Conservation (phyloP, 2,113 vertebrate species). For the Antennarius striatus region DNA sequence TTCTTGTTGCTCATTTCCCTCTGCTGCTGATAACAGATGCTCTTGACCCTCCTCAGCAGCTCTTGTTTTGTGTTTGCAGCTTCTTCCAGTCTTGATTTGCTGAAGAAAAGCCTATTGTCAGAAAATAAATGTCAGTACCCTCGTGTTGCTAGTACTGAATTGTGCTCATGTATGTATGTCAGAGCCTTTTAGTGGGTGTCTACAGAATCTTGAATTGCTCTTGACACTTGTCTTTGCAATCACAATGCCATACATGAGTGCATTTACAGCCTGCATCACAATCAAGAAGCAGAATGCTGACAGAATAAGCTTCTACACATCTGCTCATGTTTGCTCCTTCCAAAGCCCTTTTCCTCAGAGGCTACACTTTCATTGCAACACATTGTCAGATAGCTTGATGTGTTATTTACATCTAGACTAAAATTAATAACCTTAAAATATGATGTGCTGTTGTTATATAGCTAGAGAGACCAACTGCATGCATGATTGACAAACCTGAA, state of each 20-base stretch:
- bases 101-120: not conserved
- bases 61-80: slow-evolving; percentile 3
- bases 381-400: slow-evolving; percentile 1
- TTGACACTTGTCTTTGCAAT: slow-evolving; percentile 35
- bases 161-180: not conserved
- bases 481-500: no score
- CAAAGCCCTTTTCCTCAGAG: not conserved
- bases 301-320: slow-evolving; percentile 25
- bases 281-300: slow-evolving; percentile 29
- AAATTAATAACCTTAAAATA: no score
- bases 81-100: slow-evolving; percentile 24
- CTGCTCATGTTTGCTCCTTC: slow-evolving; percentile 28
- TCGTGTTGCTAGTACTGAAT: slow-evolving; percentile 1
- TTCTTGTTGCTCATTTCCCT: slow-evolving; percentile 35
- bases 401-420: no score
- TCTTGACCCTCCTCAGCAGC: slow-evolving; percentile 40
- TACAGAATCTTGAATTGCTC: slow-evolving; percentile 19
- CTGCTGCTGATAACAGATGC: slow-evolving; percentile 38
- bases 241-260: slow-evolving; percentile 24
- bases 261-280: slow-evolving; percentile 23
- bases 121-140: slow-evolving; percentile 3
- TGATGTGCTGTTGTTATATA: no score
- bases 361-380: not conserved
- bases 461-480: no score
- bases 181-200: slow-evolving; percentile 35